These are phyloP conservation scores for Tragelaphus scriptus DNA, from an alignment of 2,113 vertebrate genomes.

Conservation along the genomic window DNA sequence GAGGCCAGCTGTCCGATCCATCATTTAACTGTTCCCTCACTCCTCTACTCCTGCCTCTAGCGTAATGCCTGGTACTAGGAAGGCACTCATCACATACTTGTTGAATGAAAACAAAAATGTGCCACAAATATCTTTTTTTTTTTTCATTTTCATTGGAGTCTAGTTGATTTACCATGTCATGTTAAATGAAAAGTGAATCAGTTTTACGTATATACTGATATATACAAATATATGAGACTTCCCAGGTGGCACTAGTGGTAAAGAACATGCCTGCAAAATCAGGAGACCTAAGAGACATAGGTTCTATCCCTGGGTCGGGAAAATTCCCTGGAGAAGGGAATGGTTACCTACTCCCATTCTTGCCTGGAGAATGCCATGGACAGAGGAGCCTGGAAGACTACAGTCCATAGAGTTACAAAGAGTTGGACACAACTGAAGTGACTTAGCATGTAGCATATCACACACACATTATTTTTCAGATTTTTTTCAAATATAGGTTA, in stretches of 20 bases:
- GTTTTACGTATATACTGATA: not conserved
- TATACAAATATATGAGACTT: not conserved
- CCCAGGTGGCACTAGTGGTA: not conserved
- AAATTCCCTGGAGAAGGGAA: not conserved
- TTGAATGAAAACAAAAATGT: not conserved
- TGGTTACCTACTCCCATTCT: fast-evolving
- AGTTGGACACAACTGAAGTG: not conserved
- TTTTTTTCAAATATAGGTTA: not conserved
- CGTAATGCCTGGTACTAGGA: not conserved
- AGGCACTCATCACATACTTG: not conserved
- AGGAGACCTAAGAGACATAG: not conserved
- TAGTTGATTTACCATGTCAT: not conserved
- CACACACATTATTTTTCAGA: not conserved
- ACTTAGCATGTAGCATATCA: not conserved
- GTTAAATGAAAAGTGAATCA: not conserved
- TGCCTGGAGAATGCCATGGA: not conserved
- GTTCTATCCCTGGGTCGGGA: not conserved
- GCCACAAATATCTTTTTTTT: not conserved
- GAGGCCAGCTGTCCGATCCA: not conserved
- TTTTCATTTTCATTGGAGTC: not conserved
- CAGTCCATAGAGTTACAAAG: not conserved
- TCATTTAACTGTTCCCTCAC: not conserved
- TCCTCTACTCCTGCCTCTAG: not conserved
- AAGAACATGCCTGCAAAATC: not conserved
- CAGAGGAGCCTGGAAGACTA: not conserved